A percentile compares a stretch with the other conserved stretches of the same genome.
These are phyloP conservation scores for Bettongia penicillata DNA, from an alignment of 2,113 vertebrate genomes.

Conservation along the genomic window DNA sequence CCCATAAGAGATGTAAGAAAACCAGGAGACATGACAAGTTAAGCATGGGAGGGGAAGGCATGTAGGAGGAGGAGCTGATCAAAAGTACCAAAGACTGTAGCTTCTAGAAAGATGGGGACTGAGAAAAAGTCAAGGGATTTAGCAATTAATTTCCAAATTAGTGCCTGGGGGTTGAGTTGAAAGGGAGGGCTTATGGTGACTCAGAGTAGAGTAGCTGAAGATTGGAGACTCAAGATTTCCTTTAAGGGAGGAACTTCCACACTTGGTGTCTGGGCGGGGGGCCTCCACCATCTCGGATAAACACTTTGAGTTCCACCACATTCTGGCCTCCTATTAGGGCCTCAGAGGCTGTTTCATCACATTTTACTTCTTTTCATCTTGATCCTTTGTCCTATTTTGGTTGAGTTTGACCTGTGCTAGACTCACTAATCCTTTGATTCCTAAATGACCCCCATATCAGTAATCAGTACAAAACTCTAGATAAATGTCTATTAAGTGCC, in stretches of 20 bases:
- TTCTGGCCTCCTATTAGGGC: background rate
- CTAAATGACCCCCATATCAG: background rate
- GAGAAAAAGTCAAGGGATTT: background rate
- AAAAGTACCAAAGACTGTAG: background rate
- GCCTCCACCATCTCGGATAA: background rate
- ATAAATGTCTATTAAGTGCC: conserved; percentile 2
- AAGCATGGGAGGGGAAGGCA: background rate
- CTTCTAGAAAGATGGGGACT: background rate
- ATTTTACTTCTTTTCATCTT: background rate
- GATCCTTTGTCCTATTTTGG: background rate
- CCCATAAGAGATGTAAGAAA: background rate
- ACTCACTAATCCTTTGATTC: background rate
- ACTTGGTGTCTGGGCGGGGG: background rate
- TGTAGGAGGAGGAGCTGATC: background rate
- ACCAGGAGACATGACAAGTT: background rate
- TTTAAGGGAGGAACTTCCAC: background rate
- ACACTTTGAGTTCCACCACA: background rate
- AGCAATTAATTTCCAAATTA: background rate
- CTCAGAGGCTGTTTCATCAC: background rate
- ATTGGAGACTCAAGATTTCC: background rate
- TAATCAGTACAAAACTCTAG: background rate
- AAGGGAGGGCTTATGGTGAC: background rate
- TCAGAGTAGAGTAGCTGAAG: background rate
- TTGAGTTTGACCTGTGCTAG: background rate
- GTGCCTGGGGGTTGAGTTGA: background rate